Conservation (phyloP, 2,888 invertebrate genomes). For the Melanchra persicariae region DNA sequence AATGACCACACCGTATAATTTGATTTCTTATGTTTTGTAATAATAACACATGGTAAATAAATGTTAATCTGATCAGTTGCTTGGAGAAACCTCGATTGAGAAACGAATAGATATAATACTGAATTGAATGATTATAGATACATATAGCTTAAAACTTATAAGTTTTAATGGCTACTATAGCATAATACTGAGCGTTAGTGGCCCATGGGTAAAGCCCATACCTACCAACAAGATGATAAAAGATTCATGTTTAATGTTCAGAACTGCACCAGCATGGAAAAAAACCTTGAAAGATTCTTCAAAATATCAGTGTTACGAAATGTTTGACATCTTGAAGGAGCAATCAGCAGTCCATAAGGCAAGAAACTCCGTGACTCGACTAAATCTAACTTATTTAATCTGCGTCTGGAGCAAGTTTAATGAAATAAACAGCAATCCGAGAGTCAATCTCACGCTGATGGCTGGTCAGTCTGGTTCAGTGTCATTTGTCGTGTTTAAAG, state of each 20-base stretch:
- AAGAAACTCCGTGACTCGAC: conserved; percentile 37
- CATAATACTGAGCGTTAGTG: neutral
- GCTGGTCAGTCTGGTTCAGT: conserved; percentile 8
- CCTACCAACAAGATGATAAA: too few relatives aligned
- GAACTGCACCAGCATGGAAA: neutral
- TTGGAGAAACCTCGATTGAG: too few relatives aligned
- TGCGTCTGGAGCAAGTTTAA: conserved; percentile 64
- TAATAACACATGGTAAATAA: too few relatives aligned
- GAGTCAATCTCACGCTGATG: conserved; percentile 49
- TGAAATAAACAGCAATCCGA: conserved; percentile 69
- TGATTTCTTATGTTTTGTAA: too few relatives aligned
- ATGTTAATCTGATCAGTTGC: too few relatives aligned
- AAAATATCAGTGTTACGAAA: neutral
- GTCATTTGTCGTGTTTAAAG: conserved; percentile 16
- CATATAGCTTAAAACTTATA: neutral
- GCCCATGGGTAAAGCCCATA: neutral
- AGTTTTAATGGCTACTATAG: neutral
- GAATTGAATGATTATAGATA: too few relatives aligned
- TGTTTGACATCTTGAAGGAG: conserved; percentile 7
- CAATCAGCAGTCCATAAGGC: conserved; percentile 11
- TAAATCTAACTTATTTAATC: conserved; percentile 60
- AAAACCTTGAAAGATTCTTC: neutral
- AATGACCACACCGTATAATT: too few relatives aligned
- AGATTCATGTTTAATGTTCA: too few relatives aligned
- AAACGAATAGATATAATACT: too few relatives aligned